Percentiles rank a stretch among this genome's conserved stretches.
Conservation (phyloP, 2,797 vertebrate genomes). For the Sebastes hubbsi region DNA sequence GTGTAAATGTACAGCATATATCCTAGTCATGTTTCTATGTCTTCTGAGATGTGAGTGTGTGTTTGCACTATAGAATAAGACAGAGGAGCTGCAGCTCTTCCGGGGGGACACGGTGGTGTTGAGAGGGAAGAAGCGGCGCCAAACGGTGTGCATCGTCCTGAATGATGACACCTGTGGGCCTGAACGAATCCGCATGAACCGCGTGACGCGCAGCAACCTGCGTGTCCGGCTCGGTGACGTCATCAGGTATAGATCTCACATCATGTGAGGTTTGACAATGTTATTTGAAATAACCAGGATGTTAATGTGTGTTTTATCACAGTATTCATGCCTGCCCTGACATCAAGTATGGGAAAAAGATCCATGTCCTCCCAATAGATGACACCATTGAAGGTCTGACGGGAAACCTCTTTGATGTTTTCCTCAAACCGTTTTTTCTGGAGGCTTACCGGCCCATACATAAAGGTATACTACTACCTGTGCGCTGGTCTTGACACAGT, state of each 20-base stretch:
- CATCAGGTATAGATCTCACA: slow-evolving; percentile 75
- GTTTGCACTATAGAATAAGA: slow-evolving; percentile 73
- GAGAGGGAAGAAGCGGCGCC: slow-evolving; percentile 76
- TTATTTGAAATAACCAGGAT: background rate
- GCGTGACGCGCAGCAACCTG: slow-evolving; percentile 82
- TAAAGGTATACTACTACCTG: slow-evolving; percentile 83
- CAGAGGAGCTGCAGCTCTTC: slow-evolving; percentile 84
- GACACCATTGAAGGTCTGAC: slow-evolving; percentile 96
- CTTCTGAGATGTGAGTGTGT: background rate
- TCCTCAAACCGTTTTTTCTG: slow-evolving; percentile 95
- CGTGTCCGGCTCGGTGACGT: slow-evolving; percentile 83
- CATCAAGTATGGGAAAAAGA: slow-evolving; percentile 95
- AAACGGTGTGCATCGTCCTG: slow-evolving; percentile 82
- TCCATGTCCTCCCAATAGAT: slow-evolving; percentile 95
- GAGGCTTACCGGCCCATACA: slow-evolving; percentile 95
- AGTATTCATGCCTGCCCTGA: slow-evolving; percentile 96
- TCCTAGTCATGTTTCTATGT: background rate
- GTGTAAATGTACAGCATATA: background rate
- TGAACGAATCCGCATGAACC: slow-evolving; percentile 80
- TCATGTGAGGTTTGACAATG: background rate
- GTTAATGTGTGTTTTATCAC: slow-evolving; percentile 21
- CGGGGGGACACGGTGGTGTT: slow-evolving; percentile 82
- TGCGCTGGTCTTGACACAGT: background rate
- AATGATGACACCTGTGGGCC: slow-evolving; percentile 74
- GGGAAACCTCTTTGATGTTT: slow-evolving; percentile 95